Conservation (phyloP, 2,113 vertebrate species). For the Lonchura striata region DNA sequence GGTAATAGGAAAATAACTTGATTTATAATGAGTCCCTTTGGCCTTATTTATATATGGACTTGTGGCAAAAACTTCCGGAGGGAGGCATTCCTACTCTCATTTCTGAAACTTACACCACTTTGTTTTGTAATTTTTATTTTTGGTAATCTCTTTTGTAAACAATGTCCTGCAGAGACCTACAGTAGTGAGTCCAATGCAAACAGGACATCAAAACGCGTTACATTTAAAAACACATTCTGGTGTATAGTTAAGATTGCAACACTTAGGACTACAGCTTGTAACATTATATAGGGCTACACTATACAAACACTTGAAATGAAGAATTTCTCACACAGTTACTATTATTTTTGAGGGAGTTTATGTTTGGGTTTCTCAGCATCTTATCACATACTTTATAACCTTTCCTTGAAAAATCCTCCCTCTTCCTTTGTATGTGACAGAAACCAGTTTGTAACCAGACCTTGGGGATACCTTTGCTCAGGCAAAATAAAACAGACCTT, state of each 20-base stretch:
- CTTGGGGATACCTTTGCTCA: not conserved
- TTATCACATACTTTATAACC: not conserved
- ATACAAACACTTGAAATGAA: not conserved
- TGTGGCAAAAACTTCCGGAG: slow-evolving; percentile 44
- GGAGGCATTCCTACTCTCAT: slow-evolving; percentile 5
- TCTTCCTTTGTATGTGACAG: not conserved
- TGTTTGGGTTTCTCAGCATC: slow-evolving; percentile 10
- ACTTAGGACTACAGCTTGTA: not conserved
- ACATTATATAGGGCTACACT: not conserved
- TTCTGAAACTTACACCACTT: slow-evolving; percentile 19
- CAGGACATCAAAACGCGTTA: slow-evolving; percentile 35
- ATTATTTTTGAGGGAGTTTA: slow-evolving; percentile 12
- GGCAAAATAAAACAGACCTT: not conserved
- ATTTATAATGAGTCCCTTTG: not conserved
- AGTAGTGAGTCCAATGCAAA: slow-evolving; percentile 50
- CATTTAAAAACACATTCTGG: slow-evolving; percentile 7
- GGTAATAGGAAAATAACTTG: slow-evolving; percentile 6
- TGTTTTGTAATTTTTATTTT: slow-evolving; percentile 59
- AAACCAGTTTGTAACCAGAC: not conserved
- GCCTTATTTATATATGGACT: not conserved
- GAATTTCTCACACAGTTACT: slow-evolving; percentile 18
- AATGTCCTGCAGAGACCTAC: slow-evolving; percentile 32
- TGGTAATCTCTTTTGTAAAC: slow-evolving; percentile 55
- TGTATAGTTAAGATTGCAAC: not conserved
- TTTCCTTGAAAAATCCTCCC: not conserved